phyloP scores from a whole-genome alignment of 92 coral and sea anemone species.

The Palythoa caribaeorum region DNA sequence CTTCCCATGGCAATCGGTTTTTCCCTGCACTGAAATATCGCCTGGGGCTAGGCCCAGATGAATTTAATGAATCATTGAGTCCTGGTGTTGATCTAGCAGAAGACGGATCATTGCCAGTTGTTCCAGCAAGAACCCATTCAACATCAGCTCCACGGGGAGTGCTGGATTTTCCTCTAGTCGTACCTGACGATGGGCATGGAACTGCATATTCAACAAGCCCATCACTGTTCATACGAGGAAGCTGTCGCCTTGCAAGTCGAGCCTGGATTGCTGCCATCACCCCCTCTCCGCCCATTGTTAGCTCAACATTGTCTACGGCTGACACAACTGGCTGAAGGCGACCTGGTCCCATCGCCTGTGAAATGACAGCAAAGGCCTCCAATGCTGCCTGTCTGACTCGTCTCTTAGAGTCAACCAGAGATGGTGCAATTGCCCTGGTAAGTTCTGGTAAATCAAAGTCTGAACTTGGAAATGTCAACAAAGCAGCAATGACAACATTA shows the following conservation, averaged over 20 bases:
- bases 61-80: slow-evolving; percentile 82
- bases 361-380: slow-evolving; percentile 98
- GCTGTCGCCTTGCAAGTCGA: slow-evolving; percentile 96
- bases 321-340: slow-evolving; percentile 90
- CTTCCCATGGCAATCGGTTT: slow-evolving; percentile 97
- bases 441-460: slow-evolving; percentile 94
- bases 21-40: slow-evolving; percentile 95
- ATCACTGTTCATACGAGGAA: slow-evolving; percentile 94
- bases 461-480: slow-evolving; percentile 95
- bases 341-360: slow-evolving; percentile 99
- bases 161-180: slow-evolving; percentile 81
- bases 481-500: slow-evolving; percentile 92
- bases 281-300: slow-evolving; percentile 94
- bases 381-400: slow-evolving; percentile 97
- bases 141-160: slow-evolving; percentile 96
- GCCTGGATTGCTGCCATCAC: slow-evolving; percentile 97
- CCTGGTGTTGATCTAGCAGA: slow-evolving; percentile 98
- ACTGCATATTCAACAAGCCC: slow-evolving; percentile 98
- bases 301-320: slow-evolving; percentile 88
- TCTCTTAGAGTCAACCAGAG: slow-evolving; percentile 91
- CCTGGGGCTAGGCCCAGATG: slow-evolving; percentile 91
- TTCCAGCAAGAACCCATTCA: slow-evolving; percentile 98
- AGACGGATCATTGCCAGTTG: slow-evolving; percentile 85
- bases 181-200: slow-evolving; percentile 91
- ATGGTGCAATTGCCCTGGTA: slow-evolving; percentile 91